Base-by-base conservation (phyloP, 2,797 vertebrate genomes). In the Pampus argenteus region DNA sequence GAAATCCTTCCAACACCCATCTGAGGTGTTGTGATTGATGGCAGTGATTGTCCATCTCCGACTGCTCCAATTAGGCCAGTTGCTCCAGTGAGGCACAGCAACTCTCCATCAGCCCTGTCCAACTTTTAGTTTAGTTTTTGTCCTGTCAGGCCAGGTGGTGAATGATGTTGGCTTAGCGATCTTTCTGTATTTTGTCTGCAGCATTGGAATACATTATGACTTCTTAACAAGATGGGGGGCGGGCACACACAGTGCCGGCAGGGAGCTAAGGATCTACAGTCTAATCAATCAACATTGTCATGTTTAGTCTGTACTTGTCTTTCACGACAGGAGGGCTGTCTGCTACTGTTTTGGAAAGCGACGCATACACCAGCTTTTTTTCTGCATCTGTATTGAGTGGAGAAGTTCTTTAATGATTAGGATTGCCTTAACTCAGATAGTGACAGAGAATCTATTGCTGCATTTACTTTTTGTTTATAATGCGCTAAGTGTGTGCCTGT, bases 11-110 rank as follows among this genome's bases (percentile, higher is more conserved):
- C 87, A 85, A 76, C 74, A 54, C 31, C 74, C 64, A 52, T 72
- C 55, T 3, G 72, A 78, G 75, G 63, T 47, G 75, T 51, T 1
- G 59, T 78, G 87, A 90, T 87, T 81, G 78, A 91, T 88, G 66
- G 78, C 29, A 9, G 56, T 44, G 40, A 72, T 78, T 36, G 76
- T 86, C 76, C 70, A 66, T 81, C 68, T 82, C 73, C 51, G 20
- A 80, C 75, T 64, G 76, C 77, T 84, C 71, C 82, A 90, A 87
- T 90, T 88, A 88, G 85, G 81, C 75, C 78, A 75, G 51, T 42
- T 62, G 63, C 73, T 85, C 79, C 82, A 66, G 61, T 58, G 78
- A 88, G 85, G 72, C 72, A 31, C 47, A 56, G 69, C 70, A 31
- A 52, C 48, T 34, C 70, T 51, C 61, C 66, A 31, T 71, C 66